Evolutionary conservation across 1,140 invertebrate species (phyloP), one percentile per base, ranked within the genome.

Genomic region (Maniola jurtina): DNA sequence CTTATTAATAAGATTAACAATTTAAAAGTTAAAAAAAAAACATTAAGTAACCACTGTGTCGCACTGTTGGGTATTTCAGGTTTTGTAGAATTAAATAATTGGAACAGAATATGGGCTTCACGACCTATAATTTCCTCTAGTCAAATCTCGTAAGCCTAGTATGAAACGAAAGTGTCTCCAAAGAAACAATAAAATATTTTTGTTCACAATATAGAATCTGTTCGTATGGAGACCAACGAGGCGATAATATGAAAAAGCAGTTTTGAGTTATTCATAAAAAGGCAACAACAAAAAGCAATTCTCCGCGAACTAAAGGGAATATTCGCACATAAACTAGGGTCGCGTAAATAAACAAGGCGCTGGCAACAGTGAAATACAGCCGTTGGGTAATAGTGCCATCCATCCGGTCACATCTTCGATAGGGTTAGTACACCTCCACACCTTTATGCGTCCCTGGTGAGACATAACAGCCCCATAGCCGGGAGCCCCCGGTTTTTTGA

Each of bases 401-500:
- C 82, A 88, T 90, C 88, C 74, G 84, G 79, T 82, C 83, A 80
- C 84, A 84, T 85, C 79, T 84, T 86, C 86, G 88, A 90, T 90
- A 90, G 88, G 88, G 88, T 90, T 90, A 89, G 80, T 81, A 79
- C 83, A 84, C 75, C 81, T 85, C 76, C 80, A 79, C 79, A 90
- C 86, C 88, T 88, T 88, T 90, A 90, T 90, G 86, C 38, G 80
- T 90, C 88, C 86, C 88, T 70, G 75, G 88, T 84, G 85, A 67
- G 71, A 81, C 73, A 84, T 90, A 88, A 86, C 80, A 73, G 77
- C 79, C 80, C 84, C 78, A 78, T 78, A 77, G 75, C 69, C 72
- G 73, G 70, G 79, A 77, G 72, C 80, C 82, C 82, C 85, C 73
- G 83, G 77, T 88, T 86, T 88, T 90, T 89, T 89, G 85, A 88